Percentiles rank a stretch among this genome's conserved stretches.
Evolutionary conservation across 2,113 vertebrate genomes (phyloP).

Genomic region (Anolis carolinensis): DNA sequence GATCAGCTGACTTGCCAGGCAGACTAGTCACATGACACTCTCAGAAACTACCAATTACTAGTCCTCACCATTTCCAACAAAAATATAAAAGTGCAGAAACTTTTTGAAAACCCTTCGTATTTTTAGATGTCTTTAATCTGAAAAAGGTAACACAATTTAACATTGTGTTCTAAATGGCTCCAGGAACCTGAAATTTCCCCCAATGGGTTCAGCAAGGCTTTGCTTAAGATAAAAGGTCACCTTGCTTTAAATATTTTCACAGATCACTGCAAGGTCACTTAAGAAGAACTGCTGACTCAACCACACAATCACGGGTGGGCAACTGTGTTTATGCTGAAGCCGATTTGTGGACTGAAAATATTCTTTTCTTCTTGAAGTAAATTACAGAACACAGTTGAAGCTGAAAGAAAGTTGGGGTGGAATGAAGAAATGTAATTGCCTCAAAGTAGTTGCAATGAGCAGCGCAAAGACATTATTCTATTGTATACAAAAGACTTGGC

Average conservation of each 20-base stretch:
- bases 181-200: constrained; percentile 29
- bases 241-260: constrained; percentile 36
- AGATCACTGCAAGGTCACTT: constrained; percentile 38
- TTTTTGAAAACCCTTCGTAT: too few species aligned
- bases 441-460: constrained; percentile 19
- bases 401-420: constrained; percentile 30
- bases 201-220: constrained; percentile 41
- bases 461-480: constrained; percentile 30
- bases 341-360: constrained; percentile 56
- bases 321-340: constrained; percentile 61
- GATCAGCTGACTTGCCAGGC: too few species aligned
- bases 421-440: constrained; percentile 45
- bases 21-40: too few species aligned
- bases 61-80: too few species aligned
- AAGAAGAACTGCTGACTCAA: constrained; percentile 54
- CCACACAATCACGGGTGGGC: constrained; percentile 35
- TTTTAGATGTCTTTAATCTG: not conserved
- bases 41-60: too few species aligned
- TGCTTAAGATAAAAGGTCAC: constrained; percentile 45
- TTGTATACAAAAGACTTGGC: constrained; percentile 34
- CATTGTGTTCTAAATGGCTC: not conserved
- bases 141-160: not conserved
- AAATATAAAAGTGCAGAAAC: too few species aligned
- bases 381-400: constrained; percentile 51
- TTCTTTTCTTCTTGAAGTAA: constrained; percentile 45